These are phyloP conservation scores for Mya arenaria DNA, from an alignment of 1,140 invertebrate genomes.

Conservation along the genomic window DNA sequence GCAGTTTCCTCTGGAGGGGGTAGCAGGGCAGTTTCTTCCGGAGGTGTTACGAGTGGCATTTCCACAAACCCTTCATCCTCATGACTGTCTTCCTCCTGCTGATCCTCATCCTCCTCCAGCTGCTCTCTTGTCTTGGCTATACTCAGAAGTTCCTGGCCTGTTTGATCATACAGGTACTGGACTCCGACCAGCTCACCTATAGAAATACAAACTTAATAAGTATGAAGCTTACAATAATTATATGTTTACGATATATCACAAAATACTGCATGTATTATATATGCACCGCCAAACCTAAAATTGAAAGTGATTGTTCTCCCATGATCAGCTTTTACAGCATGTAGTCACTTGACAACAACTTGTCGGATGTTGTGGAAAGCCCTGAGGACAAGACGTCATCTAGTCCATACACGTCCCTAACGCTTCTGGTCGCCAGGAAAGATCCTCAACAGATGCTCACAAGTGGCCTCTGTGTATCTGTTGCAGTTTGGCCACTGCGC, in stretches of 20 bases:
- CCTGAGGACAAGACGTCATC: slow-evolving; percentile 39
- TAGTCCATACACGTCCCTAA: background rate
- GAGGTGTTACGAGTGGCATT: slow-evolving; percentile 37
- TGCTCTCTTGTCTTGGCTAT: slow-evolving; percentile 2
- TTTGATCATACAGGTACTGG: slow-evolving; percentile 54
- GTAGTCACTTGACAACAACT: slow-evolving; percentile 1
- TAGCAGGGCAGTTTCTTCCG: background rate
- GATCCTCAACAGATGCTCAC: slow-evolving; percentile 11
- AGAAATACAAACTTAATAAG: too few relatives aligned
- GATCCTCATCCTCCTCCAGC: slow-evolving; percentile 29
- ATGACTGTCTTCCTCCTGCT: too few relatives aligned
- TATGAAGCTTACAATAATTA: too few relatives aligned
- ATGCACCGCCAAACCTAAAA: background rate
- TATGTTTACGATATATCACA: slow-evolving; percentile 1
- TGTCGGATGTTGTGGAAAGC: slow-evolving; percentile 46
- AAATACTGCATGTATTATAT: background rate
- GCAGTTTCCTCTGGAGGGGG: slow-evolving; percentile 11
- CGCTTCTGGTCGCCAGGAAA: slow-evolving; percentile 26
- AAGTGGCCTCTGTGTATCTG: slow-evolving; percentile 55
- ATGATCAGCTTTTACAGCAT: slow-evolving; percentile 4
- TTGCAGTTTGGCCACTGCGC: slow-evolving; percentile 60
- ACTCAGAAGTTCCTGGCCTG: slow-evolving; percentile 1
- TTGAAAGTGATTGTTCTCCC: too few relatives aligned
- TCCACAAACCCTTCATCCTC: slow-evolving; percentile 9
- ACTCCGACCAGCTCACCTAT: slow-evolving; percentile 56